A percentile compares a stretch with the other conserved stretches of the same genome.
phyloP scores from a whole-genome alignment of 2,113 vertebrate genomes.

The Myodes glareolus region DNA sequence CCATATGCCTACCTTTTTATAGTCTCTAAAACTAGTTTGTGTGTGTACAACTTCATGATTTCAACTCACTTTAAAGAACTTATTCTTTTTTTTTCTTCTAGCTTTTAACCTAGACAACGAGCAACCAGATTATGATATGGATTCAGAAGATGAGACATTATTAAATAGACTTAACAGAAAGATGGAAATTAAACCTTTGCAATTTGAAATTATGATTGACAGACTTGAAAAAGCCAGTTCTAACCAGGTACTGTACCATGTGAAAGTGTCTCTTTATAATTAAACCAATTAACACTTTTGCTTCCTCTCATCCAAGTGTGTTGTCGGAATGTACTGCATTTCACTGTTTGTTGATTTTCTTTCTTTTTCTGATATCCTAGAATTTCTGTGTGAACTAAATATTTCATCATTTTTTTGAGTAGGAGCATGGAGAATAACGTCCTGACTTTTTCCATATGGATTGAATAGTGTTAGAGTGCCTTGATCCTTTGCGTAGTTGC shows the following conservation, averaged over 20 bases:
- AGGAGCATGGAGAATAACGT: not conserved
- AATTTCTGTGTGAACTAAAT: slow-evolving; percentile 54
- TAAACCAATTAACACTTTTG: slow-evolving; percentile 38
- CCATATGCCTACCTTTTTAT: not conserved
- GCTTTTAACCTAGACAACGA: slow-evolving; percentile 95
- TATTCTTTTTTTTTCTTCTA: slow-evolving; percentile 78
- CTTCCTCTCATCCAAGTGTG: not conserved
- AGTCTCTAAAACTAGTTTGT: slow-evolving; percentile 45
- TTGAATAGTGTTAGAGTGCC: slow-evolving; percentile 31
- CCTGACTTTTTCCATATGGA: not conserved
- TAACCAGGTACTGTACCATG: slow-evolving; percentile 90
- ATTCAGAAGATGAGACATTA: slow-evolving; percentile 95
- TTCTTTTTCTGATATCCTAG: not conserved
- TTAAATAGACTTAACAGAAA: slow-evolving; percentile 95
- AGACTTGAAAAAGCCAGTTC: slow-evolving; percentile 95
- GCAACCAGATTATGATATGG: slow-evolving; percentile 97
- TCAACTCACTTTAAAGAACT: slow-evolving; percentile 64
- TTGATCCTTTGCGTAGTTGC: slow-evolving; percentile 6
- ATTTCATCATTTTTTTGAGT: slow-evolving; percentile 37
- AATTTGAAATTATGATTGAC: slow-evolving; percentile 97
- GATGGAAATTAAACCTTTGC: slow-evolving; percentile 95
- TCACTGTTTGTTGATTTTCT: slow-evolving; percentile 24
- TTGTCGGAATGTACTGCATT: slow-evolving; percentile 8
- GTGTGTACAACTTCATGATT: slow-evolving; percentile 33
- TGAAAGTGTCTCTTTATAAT: slow-evolving; percentile 51